Conservation (phyloP, 2,797 vertebrate genomes). For the Hippopotamyrus pictus region DNA sequence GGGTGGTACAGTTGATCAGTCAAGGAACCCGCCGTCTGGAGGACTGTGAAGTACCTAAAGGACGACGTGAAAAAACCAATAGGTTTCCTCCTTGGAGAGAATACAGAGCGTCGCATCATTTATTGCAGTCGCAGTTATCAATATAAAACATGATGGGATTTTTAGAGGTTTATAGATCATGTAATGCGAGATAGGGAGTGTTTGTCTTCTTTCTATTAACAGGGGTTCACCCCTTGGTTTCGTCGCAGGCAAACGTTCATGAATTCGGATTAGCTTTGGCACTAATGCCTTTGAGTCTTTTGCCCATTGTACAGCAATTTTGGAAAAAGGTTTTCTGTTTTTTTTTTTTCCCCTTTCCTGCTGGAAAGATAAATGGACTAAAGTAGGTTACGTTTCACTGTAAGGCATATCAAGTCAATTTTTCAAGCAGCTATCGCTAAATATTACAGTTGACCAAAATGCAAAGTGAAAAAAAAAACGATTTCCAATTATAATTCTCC, state of each 20-base stretch:
- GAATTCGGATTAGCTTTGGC: slow-evolving; percentile 22
- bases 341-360: neutral
- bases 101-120: slow-evolving; percentile 24
- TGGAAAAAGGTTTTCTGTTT: slow-evolving; percentile 8
- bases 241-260: slow-evolving; percentile 20
- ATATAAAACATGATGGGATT: slow-evolving; percentile 30
- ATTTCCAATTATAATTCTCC: slow-evolving; percentile 27
- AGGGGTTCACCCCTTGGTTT: slow-evolving; percentile 26
- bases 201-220: slow-evolving; percentile 17
- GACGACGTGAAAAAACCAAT: slow-evolving; percentile 56
- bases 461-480: slow-evolving; percentile 24
- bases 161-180: slow-evolving; percentile 35
- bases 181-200: slow-evolving; percentile 18
- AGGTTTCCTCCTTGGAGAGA: slow-evolving; percentile 20
- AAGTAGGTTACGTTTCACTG: slow-evolving; percentile 39
- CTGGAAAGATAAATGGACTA: slow-evolving; percentile 31
- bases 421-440: slow-evolving; percentile 19
- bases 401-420: slow-evolving; percentile 41
- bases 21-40: slow-evolving; percentile 72
- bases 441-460: neutral
- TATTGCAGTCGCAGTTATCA: slow-evolving; percentile 31
- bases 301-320: slow-evolving; percentile 16
- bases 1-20: slow-evolving; percentile 77
- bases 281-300: slow-evolving; percentile 24
- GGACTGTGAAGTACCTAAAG: slow-evolving; percentile 66